Evolutionary conservation across 30 jellyfish, hydroid and myxozoan genomes (phyloP).

Genomic region (Hydractinia echinata): DNA sequence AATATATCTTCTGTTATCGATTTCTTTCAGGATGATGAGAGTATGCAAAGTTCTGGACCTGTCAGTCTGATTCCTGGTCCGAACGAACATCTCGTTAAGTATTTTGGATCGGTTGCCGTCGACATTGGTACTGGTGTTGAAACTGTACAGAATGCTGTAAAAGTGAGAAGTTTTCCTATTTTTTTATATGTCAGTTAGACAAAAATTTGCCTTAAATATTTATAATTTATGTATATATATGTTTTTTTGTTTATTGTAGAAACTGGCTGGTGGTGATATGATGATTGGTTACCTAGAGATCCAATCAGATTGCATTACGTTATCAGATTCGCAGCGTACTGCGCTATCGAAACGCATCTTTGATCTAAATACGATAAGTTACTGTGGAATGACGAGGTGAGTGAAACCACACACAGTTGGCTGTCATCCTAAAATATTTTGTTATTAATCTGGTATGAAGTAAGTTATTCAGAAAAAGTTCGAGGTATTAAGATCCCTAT

Average conservation of each 20-base stretch:
- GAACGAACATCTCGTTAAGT: constrained; percentile 62
- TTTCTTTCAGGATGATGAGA: background rate
- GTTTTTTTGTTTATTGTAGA: constrained; percentile 25
- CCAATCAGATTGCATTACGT: constrained; percentile 57
- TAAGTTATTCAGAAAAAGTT: background rate
- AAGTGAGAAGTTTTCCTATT: constrained; percentile 37
- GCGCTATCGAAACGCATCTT: constrained; percentile 84
- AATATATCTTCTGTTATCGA: no score
- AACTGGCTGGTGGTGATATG: constrained; percentile 79
- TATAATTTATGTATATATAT: background rate
- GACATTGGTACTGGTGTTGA: constrained; percentile 94
- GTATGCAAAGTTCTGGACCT: background rate
- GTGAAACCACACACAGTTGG: background rate
- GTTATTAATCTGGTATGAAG: background rate
- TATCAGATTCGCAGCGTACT: constrained; percentile 80
- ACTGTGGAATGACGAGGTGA: constrained; percentile 92
- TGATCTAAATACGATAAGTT: constrained; percentile 80
- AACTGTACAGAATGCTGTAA: constrained; percentile 77
- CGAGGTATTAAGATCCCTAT: background rate
- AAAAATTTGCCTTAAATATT: background rate
- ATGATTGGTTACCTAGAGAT: constrained; percentile 81
- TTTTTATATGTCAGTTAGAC: background rate
- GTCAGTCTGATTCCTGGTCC: constrained; percentile 56
- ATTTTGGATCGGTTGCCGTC: constrained; percentile 88
- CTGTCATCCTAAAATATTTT: background rate